Evolutionary conservation across 2,797 vertebrate species (phyloP).

Genomic region (Eidolon dupreanum): DNA sequence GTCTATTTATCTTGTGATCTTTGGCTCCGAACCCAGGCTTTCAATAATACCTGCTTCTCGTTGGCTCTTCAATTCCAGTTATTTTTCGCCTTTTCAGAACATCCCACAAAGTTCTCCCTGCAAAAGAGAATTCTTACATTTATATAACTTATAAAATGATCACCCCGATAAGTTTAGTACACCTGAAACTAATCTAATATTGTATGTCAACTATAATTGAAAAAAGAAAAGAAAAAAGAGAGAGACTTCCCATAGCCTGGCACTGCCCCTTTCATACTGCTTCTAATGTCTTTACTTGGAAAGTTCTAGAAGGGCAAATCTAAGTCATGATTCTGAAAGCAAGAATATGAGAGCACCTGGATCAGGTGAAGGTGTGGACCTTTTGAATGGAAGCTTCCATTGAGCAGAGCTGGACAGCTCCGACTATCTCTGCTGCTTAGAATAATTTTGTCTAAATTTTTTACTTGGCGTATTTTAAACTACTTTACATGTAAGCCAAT

Average conservation of each 20-base stretch:
- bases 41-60: background rate
- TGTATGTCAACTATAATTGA: background rate
- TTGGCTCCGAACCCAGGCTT: background rate
- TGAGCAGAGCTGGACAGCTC: background rate
- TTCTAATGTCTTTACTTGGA: background rate
- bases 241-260: background rate
- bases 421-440: background rate
- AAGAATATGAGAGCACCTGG: background rate
- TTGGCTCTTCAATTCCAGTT: background rate
- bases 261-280: background rate
- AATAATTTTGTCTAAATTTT: background rate
- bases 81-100: background rate
- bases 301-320: background rate
- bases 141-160: background rate
- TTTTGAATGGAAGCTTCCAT: background rate
- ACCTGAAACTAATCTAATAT: background rate
- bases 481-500: background rate
- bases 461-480: background rate
- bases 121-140: background rate
- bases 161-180: background rate
- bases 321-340: background rate
- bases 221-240: background rate
- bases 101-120: background rate
- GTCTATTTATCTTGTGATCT: background rate
- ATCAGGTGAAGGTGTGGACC: background rate